phyloP scores from a whole-genome alignment of 2,113 vertebrate species.

The Ia io region DNA sequence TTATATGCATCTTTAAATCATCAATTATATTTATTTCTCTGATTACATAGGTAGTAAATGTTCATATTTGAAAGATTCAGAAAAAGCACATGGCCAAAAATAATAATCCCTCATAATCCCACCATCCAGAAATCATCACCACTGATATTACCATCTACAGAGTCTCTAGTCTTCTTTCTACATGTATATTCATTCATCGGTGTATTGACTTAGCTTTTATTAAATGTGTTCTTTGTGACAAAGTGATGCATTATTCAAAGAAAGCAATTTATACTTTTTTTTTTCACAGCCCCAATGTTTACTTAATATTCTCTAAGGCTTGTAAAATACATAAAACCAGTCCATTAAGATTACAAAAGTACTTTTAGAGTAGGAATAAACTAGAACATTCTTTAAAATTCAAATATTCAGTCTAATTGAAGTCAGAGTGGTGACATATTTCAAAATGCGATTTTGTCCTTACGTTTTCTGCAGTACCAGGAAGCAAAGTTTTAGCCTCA shows the following conservation, averaged over 20 bases:
- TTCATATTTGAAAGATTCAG: slow-evolving; percentile 10
- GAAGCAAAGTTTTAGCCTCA: slow-evolving; percentile 39
- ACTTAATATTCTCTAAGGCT: slow-evolving; percentile 8
- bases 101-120: neutral
- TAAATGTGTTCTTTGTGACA: slow-evolving; percentile 7
- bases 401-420: slow-evolving; percentile 50
- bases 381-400: neutral
- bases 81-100: slow-evolving; percentile 24
- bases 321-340: slow-evolving; percentile 42
- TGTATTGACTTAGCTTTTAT: neutral
- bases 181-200: neutral
- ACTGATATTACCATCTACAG: neutral
- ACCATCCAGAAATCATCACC: neutral
- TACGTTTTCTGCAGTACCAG: neutral
- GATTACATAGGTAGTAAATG: slow-evolving; percentile 1
- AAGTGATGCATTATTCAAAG: slow-evolving; percentile 11
- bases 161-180: neutral
- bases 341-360: slow-evolving; percentile 19
- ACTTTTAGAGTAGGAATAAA: slow-evolving; percentile 10
- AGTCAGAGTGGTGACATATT: neutral
- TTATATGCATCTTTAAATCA: neutral
- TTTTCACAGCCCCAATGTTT: neutral
- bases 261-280: neutral
- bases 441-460: neutral
- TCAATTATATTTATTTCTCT: slow-evolving; percentile 24